Base-by-base conservation (phyloP, 2,797 vertebrate species). In the Brotula barbata region DNA sequence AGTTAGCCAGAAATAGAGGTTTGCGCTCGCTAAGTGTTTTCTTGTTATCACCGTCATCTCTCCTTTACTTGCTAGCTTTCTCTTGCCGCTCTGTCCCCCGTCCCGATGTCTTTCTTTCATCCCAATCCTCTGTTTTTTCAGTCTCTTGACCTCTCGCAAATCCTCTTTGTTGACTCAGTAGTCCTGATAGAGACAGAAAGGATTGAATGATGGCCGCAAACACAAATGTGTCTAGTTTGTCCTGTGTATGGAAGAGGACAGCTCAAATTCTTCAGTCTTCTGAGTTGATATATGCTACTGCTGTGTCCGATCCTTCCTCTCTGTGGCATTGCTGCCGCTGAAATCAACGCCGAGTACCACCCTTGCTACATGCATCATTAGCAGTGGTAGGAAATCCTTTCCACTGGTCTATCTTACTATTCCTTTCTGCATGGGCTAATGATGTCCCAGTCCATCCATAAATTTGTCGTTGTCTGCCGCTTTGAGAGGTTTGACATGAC, bases 401-500 rank as follows among this genome's bases (percentile, higher is more conserved):
- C 57, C 64, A 7, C 74, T 19, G 62, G 54, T 72, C 68, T n/a
- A n/a, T 81, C 80, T 71, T 58, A 63, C 65, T 64, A 58, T 80
- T 74, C 39, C 41, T 73, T 77, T 69, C 80, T 73, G 73, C 74
- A 60, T 79, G 64, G 2, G 58, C 81, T 91, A 90, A 90, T 84
- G 82, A 90, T 72, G 84, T 89, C 87, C 86, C 82, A 50, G 71
- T 81, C 68, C 77, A 23, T 81, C 85, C 83, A 85, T 82, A 83
- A 83, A 90, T 88, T 87, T 89, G 81, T 89, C 78, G 70, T 79
- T 51, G 75, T 81, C 78, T 71, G 69, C 48, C 6, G 60, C 75
- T 85, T 71, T 79, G 81, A 86, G 80, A 63, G 82, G 78, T 87
- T 77, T 78, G 85, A 86, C 87, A 83, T 25, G 79, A 68, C 70